A percentile compares a stretch with the other conserved stretches of the same genome.
Evolutionary conservation across 2,888 invertebrate species (phyloP).

Genomic region (Barypeithes pellucidus): DNA sequence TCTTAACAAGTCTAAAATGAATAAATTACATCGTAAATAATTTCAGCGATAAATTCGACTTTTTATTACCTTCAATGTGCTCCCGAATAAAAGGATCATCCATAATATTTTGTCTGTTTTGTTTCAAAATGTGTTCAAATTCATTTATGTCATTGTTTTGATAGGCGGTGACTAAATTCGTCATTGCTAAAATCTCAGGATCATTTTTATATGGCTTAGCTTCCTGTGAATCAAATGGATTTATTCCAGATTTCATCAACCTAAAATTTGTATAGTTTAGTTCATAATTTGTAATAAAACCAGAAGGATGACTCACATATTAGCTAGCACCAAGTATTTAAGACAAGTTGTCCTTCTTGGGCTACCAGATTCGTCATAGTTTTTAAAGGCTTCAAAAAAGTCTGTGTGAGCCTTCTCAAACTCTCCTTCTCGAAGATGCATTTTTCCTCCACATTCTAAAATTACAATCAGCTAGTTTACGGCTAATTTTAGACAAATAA

Average conservation of each 20-base stretch:
- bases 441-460: constrained; percentile 98
- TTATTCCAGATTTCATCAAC: constrained; percentile 99
- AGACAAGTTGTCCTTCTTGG: constrained; percentile 96
- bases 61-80: constrained; percentile 88
- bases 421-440: constrained; percentile 98
- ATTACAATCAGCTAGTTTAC: constrained; percentile 42
- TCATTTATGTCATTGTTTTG: constrained; percentile 99
- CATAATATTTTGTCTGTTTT: constrained; percentile 97
- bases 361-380: constrained; percentile 99
- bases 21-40: not conserved
- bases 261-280: constrained; percentile 69
- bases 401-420: constrained; percentile 99
- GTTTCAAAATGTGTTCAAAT: constrained; percentile 96
- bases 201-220: constrained; percentile 99
- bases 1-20: constrained; percentile 83
- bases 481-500: not conserved
- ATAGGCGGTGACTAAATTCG: constrained; percentile 96
- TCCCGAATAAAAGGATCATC: constrained; percentile 99
- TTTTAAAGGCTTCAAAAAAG: constrained; percentile 99
- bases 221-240: constrained; percentile 99
- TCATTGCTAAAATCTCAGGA: constrained; percentile 99
- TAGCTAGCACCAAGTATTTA: constrained; percentile 97
- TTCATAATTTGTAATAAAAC: not conserved
- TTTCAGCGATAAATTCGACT: not conserved
- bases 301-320: constrained; percentile 84